These are phyloP conservation scores for Sinella curviseta DNA, from an alignment of 1,140 invertebrate species.

Conservation along the genomic window DNA sequence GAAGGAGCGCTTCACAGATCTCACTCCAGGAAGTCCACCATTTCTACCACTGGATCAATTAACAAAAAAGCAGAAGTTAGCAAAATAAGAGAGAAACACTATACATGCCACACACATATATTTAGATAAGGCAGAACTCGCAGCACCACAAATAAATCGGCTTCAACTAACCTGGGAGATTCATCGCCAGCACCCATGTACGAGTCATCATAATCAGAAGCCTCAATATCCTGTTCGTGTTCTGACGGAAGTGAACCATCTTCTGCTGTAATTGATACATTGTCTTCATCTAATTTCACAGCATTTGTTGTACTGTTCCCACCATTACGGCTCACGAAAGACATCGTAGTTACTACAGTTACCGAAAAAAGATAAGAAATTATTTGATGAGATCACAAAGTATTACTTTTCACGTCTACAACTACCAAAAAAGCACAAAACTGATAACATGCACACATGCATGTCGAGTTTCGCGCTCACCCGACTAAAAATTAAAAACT, in stretches of 20 bases:
- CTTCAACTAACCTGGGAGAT: neutral
- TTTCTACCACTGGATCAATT: constrained; percentile 22
- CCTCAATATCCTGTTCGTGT: constrained; percentile 35
- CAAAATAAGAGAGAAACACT: no score
- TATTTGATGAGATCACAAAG: no score
- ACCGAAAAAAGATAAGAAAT: neutral
- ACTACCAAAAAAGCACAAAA: no score
- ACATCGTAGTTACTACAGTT: neutral
- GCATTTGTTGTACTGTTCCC: constrained; percentile 7
- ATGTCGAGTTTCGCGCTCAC: no score
- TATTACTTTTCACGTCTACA: no score
- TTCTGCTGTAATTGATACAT: constrained; percentile 34
- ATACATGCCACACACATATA: no score
- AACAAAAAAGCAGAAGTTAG: no score
- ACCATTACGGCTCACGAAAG: constrained; percentile 21
- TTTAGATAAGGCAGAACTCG: no score
- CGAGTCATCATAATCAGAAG: constrained; percentile 41
- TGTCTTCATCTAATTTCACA: constrained; percentile 44
- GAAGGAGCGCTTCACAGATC: neutral
- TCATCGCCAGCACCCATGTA: constrained; percentile 28
- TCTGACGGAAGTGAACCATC: constrained; percentile 28
- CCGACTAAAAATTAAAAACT: no score
- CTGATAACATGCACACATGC: no score
- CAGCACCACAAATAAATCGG: no score
- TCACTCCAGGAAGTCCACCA: constrained; percentile 5